Base-by-base conservation (phyloP, 1,140 invertebrate genomes). In the Drosophila sturtevanti region DNA sequence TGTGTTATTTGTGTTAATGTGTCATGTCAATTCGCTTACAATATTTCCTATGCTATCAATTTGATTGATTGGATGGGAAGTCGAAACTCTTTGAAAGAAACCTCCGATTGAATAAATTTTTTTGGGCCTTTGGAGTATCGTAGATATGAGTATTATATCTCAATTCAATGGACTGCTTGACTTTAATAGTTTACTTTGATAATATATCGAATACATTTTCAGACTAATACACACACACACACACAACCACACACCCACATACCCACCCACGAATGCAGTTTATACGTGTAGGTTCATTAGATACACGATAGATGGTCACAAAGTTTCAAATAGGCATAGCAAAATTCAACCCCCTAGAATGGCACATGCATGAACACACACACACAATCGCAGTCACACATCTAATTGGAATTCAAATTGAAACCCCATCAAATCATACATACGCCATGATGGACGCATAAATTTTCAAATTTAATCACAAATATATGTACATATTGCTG, bases 401-500 rank as follows among this genome's bases (percentile, higher is more conserved):
- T 54, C 59, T 56, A 66, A 51, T 3, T 4, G 31, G 24, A 34
- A 34, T 6, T 59, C 41, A 6, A 60, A 61, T 37, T 21, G 52
- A 27, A 37, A 22, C 56, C 35, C 35, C 34, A 67, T 37, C 38
- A 38, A 75, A 87, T 86, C 81, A 75, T 59, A 78, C 81, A 86
- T 86, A 86, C 81, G 81, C 54, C 54, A 27, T 24, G 65, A 55
- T 14, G 11, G 63, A 44, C 63, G 52, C 62, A 84, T 68, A 44
- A 69, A 68, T 38, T 72, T 51, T 18, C 22, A 2, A 24, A 55
- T 54, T 35, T 14, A 55, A 54, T 31, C 7, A 37, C 1, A 21
- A 24, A n/a, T 2, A 59, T 10, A 24, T 7, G 31, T n/a, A n/a
- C n/a, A n/a, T n/a, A n/a, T n/a, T n/a, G n/a, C n/a, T n/a, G n/a